Evolutionary conservation across 2,113 vertebrate genomes (phyloP), one percentile per base, ranked within the genome.

Genomic region (Rhegmatorhina hoffmannsi): DNA sequence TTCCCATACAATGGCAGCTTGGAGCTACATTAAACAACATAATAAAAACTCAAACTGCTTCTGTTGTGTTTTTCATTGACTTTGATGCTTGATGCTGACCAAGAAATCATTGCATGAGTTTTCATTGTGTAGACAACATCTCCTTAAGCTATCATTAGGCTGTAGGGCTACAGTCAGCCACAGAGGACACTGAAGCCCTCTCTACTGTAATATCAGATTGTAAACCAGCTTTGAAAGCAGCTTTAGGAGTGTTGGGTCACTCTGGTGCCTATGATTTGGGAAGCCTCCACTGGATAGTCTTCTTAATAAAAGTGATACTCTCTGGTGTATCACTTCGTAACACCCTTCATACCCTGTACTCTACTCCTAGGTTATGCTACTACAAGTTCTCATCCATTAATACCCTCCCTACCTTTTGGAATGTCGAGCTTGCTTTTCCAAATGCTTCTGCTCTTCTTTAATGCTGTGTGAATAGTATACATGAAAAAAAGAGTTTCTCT

Each of bases 281-380:
- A 86, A 90, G 20, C 36, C 55, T 36, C 9, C 20, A 17, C 7
- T 6, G 2, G 15, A 31, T 2, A 40, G 20, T 2, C 9, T 44
- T 84, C 55, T 63, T 43, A 64, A 19, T 62, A 63, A 47, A 50
- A 5, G 7, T 21, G 25, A 16, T 17, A 21, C 6, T 33, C 31
- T 16, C 7, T 18, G 33, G 13, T 8, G 1, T 46, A 21, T 80
- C 34, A 52, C 50, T 14, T 26, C 16, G 23, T 58, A 17, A 13
- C 0, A 0, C 24, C n/a, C 33, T 63, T n/a, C 40, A 43, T 15
- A 43, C 40, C 40, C 40, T 43, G 40, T 25, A 1, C 7, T 46
- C 21, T 33, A 13, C 53, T 60, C 21, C 26, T 4, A 3, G 5
- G 40, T 40, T 63, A 53, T 2, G 19, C 56, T 56, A 23, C 38